phyloP scores from a whole-genome alignment of 1,140 invertebrate genomes.

The Drosophila ohnishii region DNA sequence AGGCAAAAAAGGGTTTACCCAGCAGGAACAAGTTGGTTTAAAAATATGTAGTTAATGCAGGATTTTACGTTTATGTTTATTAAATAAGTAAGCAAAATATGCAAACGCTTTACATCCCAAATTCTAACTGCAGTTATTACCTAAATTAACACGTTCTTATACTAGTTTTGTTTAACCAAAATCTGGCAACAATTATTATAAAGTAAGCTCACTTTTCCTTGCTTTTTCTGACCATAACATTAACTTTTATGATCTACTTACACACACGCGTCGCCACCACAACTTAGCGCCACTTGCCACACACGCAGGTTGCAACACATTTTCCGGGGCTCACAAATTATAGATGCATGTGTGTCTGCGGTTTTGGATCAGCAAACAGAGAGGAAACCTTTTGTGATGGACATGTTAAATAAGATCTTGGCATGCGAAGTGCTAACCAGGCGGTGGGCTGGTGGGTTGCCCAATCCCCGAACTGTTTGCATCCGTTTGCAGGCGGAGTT shows the following conservation, averaged over 20 bases:
- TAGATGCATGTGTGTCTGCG: conserved; percentile 36
- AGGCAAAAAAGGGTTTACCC: background rate
- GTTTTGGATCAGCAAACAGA: conserved; percentile 42
- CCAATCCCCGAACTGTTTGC: conserved; percentile 22
- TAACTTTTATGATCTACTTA: conserved; percentile 11
- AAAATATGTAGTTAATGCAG: background rate
- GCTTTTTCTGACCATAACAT: background rate
- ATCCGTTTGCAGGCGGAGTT: conserved; percentile 19
- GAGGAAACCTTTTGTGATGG: conserved; percentile 47
- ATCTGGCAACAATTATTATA: background rate
- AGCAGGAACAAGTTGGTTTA: background rate
- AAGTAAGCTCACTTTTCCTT: background rate
- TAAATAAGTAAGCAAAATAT: background rate
- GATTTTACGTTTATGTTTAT: background rate
- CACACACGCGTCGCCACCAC: background rate
- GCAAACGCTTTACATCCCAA: too few species aligned
- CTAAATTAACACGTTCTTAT: background rate
- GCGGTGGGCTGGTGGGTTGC: conserved; percentile 17
- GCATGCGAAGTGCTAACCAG: conserved; percentile 50
- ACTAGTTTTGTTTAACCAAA: background rate
- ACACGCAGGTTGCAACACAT: conserved; percentile 45
- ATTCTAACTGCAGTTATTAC: too few species aligned
- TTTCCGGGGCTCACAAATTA: conserved; percentile 48
- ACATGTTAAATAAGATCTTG: conserved; percentile 55
- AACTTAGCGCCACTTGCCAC: conserved; percentile 27